phyloP scores from a whole-genome alignment of 64 coral and sea anemone genomes.

The Stylophora pistillata region DNA sequence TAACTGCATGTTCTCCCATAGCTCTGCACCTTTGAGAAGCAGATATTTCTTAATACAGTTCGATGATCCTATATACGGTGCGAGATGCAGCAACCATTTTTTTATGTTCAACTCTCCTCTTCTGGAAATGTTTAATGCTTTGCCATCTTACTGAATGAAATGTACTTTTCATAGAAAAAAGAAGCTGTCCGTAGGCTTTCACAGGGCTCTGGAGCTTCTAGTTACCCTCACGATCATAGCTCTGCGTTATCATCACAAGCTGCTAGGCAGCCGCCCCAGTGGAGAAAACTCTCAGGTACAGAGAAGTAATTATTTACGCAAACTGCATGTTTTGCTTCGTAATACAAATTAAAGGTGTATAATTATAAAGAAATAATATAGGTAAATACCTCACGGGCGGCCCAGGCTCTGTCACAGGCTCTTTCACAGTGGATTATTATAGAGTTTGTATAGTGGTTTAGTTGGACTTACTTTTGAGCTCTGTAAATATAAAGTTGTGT shows the following conservation, averaged over 20 bases:
- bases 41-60: too few relatives aligned
- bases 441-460: too few relatives aligned
- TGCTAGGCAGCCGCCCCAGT: constrained; percentile 3
- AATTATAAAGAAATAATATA: too few relatives aligned
- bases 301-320: neutral
- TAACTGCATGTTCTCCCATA: too few relatives aligned
- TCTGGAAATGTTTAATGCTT: neutral
- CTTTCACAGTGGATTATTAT: too few relatives aligned
- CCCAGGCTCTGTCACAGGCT: too few relatives aligned
- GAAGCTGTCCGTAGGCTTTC: constrained; percentile 54
- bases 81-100: too few relatives aligned
- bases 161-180: constrained; percentile 31
- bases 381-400: too few relatives aligned
- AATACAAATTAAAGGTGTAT: too few relatives aligned
- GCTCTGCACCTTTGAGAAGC: neutral
- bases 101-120: neutral
- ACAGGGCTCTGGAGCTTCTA: neutral
- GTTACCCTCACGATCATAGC: neutral
- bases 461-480: too few relatives aligned
- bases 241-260: neutral
- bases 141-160: neutral
- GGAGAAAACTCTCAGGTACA: constrained; percentile 25
- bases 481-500: too few relatives aligned
- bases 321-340: neutral
- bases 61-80: too few relatives aligned